These are phyloP conservation scores for Anadara kagoshimensis DNA, from an alignment of 1,140 invertebrate species.

Conservation along the genomic window DNA sequence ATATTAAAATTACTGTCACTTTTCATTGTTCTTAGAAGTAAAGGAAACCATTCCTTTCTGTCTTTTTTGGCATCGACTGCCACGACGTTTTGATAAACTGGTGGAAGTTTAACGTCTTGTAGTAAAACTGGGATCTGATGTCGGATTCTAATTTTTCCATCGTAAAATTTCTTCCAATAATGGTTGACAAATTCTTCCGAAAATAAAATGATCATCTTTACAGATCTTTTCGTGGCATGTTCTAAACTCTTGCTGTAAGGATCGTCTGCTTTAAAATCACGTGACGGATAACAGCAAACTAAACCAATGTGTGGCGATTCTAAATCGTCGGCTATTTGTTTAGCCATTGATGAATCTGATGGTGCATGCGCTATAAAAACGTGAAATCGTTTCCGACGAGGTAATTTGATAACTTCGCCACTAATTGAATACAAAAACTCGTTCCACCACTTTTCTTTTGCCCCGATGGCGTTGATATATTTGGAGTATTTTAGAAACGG, in stretches of 20 bases:
- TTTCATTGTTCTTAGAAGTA: conserved; percentile 20
- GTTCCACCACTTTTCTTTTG: conserved; percentile 34
- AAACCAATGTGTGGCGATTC: conserved; percentile 32
- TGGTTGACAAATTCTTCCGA: conserved; percentile 26
- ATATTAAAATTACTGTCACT: conserved; percentile 33
- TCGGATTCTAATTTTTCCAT: conserved; percentile 19
- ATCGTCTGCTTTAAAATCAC: conserved; percentile 34
- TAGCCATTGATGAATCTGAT: conserved; percentile 26
- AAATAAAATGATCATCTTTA: conserved; percentile 26
- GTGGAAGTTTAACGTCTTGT: conserved; percentile 17
- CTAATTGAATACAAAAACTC: conserved; percentile 15
- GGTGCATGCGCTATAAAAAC: conserved; percentile 33
- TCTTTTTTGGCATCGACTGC: conserved; percentile 28
- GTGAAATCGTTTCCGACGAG: conserved; percentile 27
- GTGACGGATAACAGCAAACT: conserved; percentile 33
- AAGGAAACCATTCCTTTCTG: conserved; percentile 28
- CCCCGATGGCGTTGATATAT: conserved; percentile 32
- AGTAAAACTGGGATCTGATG: conserved; percentile 24
- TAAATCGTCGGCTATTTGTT: conserved; percentile 24
- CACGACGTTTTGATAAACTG: conserved; percentile 26
- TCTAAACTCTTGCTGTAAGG: conserved; percentile 24
- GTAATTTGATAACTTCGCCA: conserved; percentile 19
- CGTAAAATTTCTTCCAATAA: conserved; percentile 38
- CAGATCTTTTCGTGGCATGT: conserved; percentile 19
- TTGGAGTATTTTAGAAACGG: conserved; percentile 38